Conservation (phyloP, 2,797 vertebrate species). For the Lutjanus argentimaculatus region DNA sequence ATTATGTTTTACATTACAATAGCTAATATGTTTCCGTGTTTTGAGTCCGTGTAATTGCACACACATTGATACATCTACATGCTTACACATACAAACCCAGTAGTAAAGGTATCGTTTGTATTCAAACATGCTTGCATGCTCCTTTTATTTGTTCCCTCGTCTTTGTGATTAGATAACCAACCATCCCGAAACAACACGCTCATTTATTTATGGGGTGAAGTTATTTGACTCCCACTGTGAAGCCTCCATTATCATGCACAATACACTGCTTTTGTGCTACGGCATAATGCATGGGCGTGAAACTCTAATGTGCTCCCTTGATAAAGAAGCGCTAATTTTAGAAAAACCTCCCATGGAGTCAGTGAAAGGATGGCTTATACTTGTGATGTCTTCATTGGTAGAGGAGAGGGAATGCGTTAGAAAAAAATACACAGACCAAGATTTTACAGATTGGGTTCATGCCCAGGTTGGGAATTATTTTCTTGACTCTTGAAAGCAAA, state of each 20-base stretch:
- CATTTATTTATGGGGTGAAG: constrained; percentile 68
- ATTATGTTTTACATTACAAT: constrained; percentile 12
- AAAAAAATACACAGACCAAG: constrained; percentile 12
- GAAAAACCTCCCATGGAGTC: constrained; percentile 50
- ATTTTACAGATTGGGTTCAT: constrained; percentile 12
- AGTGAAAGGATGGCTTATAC: constrained; percentile 39
- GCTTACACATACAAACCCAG: background rate
- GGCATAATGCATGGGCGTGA: constrained; percentile 65
- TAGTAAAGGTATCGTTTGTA: constrained; percentile 30
- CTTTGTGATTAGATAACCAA: constrained; percentile 72
- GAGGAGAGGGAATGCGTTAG: constrained; percentile 7
- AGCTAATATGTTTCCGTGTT: constrained; percentile 21
- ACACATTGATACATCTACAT: background rate
- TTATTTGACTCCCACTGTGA: constrained; percentile 72
- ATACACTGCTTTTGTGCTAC: constrained; percentile 64
- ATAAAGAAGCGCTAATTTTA: constrained; percentile 73
- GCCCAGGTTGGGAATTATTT: constrained; percentile 3
- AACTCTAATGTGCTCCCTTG: constrained; percentile 67
- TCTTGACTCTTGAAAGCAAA: background rate
- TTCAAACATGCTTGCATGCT: constrained; percentile 39
- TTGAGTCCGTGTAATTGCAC: constrained; percentile 24
- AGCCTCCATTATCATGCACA: constrained; percentile 64
- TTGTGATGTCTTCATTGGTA: constrained; percentile 43
- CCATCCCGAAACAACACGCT: constrained; percentile 66
- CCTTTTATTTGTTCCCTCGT: constrained; percentile 42